A percentile compares a stretch with the other conserved stretches of the same genome.
Evolutionary conservation across 2,888 invertebrate genomes (phyloP).

Genomic region (Xylophagus ater): DNA sequence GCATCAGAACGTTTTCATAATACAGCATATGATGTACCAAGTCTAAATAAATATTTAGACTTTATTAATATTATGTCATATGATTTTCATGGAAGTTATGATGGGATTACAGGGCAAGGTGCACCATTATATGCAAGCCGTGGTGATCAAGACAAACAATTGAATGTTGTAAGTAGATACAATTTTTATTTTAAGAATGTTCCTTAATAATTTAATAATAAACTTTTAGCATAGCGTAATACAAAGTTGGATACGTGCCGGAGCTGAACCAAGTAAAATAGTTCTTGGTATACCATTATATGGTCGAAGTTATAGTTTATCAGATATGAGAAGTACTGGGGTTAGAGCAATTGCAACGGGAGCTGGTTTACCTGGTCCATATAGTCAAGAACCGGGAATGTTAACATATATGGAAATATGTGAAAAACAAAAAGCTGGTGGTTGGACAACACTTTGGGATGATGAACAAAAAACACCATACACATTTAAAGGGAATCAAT

Average conservation of each 20-base stretch:
- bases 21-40: constrained; percentile 42
- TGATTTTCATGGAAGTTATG: constrained; percentile 46
- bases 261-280: constrained; percentile 33
- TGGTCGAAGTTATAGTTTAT: constrained; percentile 37
- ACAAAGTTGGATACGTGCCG: constrained; percentile 32
- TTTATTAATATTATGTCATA: constrained; percentile 48
- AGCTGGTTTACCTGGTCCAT: constrained; percentile 40
- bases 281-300: constrained; percentile 38
- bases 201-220: not conserved
- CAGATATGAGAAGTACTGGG: constrained; percentile 28
- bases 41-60: constrained; percentile 39
- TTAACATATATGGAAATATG: constrained; percentile 44
- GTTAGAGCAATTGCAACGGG: constrained; percentile 40
- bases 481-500: constrained; percentile 31
- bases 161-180: constrained; percentile 40
- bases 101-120: constrained; percentile 40
- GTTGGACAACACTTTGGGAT: constrained; percentile 30
- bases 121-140: constrained; percentile 39
- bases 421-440: constrained; percentile 18
- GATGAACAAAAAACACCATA: constrained; percentile 31
- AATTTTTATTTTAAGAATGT: too few species aligned
- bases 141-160: constrained; percentile 17
- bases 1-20: constrained; percentile 38
- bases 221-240: constrained; percentile 32
- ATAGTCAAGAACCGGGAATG: constrained; percentile 41